Evolutionary conservation across 2,888 invertebrate genomes (phyloP), one percentile per base, ranked within the genome.

Genomic region (Eristalis pertinax): DNA sequence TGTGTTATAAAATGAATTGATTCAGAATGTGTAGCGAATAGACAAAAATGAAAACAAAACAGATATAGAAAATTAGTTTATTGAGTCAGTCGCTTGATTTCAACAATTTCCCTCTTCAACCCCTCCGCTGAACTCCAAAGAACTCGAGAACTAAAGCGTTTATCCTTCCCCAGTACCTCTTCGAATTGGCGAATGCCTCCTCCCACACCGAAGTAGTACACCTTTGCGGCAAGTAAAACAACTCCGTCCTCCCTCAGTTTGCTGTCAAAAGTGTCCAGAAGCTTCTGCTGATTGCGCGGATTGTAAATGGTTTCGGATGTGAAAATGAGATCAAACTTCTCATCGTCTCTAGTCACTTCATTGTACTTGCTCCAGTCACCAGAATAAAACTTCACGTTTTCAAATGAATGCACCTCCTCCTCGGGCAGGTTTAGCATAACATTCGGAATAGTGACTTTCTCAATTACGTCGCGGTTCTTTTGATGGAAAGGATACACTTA

Each of bases 241-340:
- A 91, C 90, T 58, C 98, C 98, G 89, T 94, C 95, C 0, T 83
- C 15, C 89, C 94, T 95, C 0, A 93, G 70, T 89, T 94, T 94
- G 62, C 94, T 92, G 90, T 94, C 93, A 90, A 98, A 96, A 26
- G 97, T 93, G 62, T 94, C 91, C 74, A 96, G 94, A 0, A 99
- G 93, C 91, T 98, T 98, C 29, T 93, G 91, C 91, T 99, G 97
- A 93, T 97, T 97, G 1, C 94, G 93, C 58, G 95, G 93, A 93
- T 98, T 98, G 91, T 98, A 98, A 91, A 99, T 98, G 0, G 99
- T 99, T 94, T 99, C 99, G 19, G 98, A 97, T 8, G 98, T 97
- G 19, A 99, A 93, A 90, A 99, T 98, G 5, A 96, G 91, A 92
- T 99, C 98, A 94, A 96, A 99, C 89, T 95, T 95, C 24, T 94